Conservation (phyloP, 2,113 vertebrate genomes). For the Charadrius vociferus region DNA sequence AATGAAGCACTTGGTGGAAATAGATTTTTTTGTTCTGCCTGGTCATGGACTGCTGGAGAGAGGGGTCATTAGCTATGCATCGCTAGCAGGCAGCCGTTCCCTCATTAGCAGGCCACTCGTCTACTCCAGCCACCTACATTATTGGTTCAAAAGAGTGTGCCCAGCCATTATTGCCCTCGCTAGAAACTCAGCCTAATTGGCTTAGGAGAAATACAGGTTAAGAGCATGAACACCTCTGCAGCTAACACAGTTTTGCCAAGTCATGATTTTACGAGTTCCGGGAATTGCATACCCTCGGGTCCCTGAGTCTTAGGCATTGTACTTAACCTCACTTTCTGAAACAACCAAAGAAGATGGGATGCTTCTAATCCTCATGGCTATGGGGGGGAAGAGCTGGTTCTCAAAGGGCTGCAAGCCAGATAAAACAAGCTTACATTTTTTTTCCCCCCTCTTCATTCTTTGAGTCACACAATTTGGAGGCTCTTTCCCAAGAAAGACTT, state of each 20-base stretch:
- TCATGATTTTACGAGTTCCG: slow-evolving; percentile 33
- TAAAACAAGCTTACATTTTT: background rate
- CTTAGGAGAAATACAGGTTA: slow-evolving; percentile 31
- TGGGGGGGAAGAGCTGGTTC: background rate
- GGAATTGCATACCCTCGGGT: background rate
- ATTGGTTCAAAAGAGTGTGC: slow-evolving; percentile 46
- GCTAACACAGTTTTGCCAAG: background rate
- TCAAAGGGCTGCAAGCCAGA: background rate
- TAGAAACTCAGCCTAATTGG: slow-evolving; percentile 46
- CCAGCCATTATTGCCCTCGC: slow-evolving; percentile 27
- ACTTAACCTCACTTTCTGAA: background rate
- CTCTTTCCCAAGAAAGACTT: background rate
- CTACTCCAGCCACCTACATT: slow-evolving; percentile 34
- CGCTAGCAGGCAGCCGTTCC: slow-evolving; percentile 20
- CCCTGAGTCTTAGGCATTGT: background rate
- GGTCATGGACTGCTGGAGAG: background rate
- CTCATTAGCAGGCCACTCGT: slow-evolving; percentile 41
- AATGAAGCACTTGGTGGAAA: slow-evolving; percentile 12
- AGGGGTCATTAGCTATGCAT: slow-evolving; percentile 46
- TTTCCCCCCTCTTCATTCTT: background rate
- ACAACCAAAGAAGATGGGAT: background rate
- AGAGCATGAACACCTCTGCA: slow-evolving; percentile 9
- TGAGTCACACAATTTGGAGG: background rate
- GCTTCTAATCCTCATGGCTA: background rate
- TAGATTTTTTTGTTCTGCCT: background rate